Percentiles rank a stretch among this genome's conserved stretches.
Evolutionary conservation across 1,140 invertebrate species (phyloP).

Genomic region (Euura lappo): DNA sequence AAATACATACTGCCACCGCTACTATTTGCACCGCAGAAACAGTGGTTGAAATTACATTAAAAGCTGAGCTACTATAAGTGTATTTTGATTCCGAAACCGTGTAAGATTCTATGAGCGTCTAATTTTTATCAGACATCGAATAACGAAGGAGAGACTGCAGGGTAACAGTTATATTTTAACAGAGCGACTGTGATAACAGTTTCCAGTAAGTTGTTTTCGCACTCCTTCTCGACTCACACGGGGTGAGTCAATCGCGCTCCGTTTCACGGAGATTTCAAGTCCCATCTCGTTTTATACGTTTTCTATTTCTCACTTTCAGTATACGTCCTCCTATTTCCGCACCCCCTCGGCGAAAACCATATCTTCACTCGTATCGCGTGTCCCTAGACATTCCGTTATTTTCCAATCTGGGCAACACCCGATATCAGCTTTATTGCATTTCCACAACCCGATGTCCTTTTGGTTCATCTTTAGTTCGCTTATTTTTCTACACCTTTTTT

Average conservation of each 20-base stretch:
- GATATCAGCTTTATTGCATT: not conserved
- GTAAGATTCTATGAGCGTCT: too few relatives aligned
- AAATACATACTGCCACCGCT: too few relatives aligned
- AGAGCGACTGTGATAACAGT: not conserved
- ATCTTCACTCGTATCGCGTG: not conserved
- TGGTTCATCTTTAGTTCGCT: not conserved
- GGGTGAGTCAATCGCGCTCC: not conserved
- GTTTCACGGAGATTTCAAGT: not conserved
- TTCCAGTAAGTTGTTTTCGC: not conserved
- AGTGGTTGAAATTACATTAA: too few relatives aligned
- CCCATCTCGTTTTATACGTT: not conserved
- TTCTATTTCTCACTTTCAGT: not conserved
- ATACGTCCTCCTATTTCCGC: not conserved
- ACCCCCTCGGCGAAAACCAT: not conserved
- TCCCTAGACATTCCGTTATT: not conserved
- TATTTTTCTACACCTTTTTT: not conserved
- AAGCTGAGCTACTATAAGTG: too few relatives aligned
- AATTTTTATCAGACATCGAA: too few relatives aligned
- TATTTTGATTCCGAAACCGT: too few relatives aligned
- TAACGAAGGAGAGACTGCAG: too few relatives aligned
- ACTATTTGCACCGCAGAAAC: too few relatives aligned
- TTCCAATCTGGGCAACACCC: not conserved
- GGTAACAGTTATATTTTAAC: not conserved
- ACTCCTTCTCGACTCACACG: not conserved
- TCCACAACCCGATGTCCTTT: conserved; percentile 1